Evolutionary conservation across 1,140 invertebrate genomes (phyloP).

Genomic region (Trialeurodes vaporariorum): DNA sequence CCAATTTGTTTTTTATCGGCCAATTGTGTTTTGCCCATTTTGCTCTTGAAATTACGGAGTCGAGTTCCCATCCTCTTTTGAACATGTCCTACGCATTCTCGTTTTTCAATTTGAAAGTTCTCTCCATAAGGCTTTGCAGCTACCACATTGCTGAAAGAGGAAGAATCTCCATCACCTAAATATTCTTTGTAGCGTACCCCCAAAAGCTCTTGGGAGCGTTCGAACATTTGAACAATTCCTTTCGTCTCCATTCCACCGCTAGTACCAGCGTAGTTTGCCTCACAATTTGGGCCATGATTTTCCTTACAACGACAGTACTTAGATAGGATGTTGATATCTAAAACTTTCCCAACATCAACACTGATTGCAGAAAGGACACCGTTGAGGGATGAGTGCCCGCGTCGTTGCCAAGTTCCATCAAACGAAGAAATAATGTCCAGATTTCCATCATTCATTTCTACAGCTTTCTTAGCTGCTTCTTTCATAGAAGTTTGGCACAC

Average conservation of each 20-base stretch:
- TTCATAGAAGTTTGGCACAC: slow-evolving; percentile 8
- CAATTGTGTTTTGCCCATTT: slow-evolving; percentile 15
- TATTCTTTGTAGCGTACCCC: too few relatives aligned
- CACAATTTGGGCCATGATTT: slow-evolving; percentile 15
- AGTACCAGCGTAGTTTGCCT: slow-evolving; percentile 21
- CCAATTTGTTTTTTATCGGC: slow-evolving; percentile 15
- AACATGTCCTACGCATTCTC: slow-evolving; percentile 20
- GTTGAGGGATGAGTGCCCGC: slow-evolving; percentile 16
- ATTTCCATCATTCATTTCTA: slow-evolving; percentile 10
- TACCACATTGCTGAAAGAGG: too few relatives aligned
- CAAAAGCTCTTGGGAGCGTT: slow-evolving; percentile 5
- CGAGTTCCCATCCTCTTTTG: slow-evolving; percentile 18
- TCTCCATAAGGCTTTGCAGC: slow-evolving; percentile 15
- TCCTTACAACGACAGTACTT: slow-evolving; percentile 18
- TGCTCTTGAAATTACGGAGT: slow-evolving; percentile 7
- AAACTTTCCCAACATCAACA: slow-evolving; percentile 16
- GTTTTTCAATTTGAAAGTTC: slow-evolving; percentile 15
- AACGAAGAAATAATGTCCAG: slow-evolving; percentile 15
- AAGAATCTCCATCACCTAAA: too few relatives aligned
- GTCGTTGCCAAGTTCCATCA: slow-evolving; percentile 20
- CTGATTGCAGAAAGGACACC: slow-evolving; percentile 18
- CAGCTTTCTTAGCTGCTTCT: slow-evolving; percentile 2
- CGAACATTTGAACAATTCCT: slow-evolving; percentile 10
- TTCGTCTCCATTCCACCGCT: slow-evolving; percentile 23
- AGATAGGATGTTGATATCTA: slow-evolving; percentile 17